Conservation (phyloP, 2,888 invertebrate genomes). For the Theodoxus fluviatilis region DNA sequence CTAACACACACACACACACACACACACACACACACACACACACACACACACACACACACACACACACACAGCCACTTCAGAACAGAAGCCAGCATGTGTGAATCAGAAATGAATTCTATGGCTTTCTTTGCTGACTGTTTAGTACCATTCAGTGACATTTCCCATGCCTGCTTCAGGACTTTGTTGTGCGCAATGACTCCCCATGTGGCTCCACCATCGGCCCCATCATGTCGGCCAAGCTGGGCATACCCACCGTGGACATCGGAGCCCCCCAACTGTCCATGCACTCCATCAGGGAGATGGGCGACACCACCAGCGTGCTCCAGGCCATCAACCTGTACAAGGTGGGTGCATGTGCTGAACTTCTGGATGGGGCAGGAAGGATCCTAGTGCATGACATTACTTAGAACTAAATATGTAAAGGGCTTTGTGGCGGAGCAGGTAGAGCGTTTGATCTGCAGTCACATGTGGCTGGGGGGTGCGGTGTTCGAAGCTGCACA, state of each 20-base stretch:
- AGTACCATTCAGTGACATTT: no score
- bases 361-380: no score
- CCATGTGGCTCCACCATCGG: slow-evolving; percentile 69
- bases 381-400: no score
- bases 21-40: no score
- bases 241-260: slow-evolving; percentile 68
- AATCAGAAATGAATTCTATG: not conserved
- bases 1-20: no score
- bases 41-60: no score
- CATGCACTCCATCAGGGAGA: slow-evolving; percentile 69
- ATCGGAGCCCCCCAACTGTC: slow-evolving; percentile 68
- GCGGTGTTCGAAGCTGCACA: no score
- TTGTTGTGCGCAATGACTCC: slow-evolving; percentile 68
- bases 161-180: no score
- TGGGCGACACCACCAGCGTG: slow-evolving; percentile 66
- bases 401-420: not conserved
- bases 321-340: slow-evolving; percentile 64
- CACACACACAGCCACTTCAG: no score
- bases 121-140: no score
- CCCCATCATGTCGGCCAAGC: slow-evolving; percentile 67
- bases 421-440: not conserved
- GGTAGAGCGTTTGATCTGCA: not conserved
- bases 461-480: not conserved
- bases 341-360: slow-evolving; percentile 55
- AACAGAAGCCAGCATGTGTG: no score